Evolutionary conservation across 2,888 invertebrate genomes (phyloP), one percentile per base, ranked within the genome.

Genomic region (Lottia scabra): DNA sequence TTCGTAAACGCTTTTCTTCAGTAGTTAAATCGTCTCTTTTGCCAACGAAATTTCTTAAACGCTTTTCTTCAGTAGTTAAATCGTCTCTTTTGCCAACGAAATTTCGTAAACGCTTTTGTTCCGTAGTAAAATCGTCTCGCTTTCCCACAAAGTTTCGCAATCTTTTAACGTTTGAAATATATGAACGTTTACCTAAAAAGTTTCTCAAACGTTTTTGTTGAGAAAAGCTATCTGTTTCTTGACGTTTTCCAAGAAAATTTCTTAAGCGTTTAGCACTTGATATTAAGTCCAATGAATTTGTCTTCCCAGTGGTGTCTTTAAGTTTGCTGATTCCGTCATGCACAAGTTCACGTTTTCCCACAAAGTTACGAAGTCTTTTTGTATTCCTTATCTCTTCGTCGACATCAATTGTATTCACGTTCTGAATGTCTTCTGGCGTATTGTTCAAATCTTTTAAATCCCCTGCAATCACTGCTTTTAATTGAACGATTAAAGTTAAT

Each of bases 161-260:
- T 15, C 74, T 65, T 69, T 74, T 69, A 5, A 48, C 63, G 15
- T 16, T 16, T n/a, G 15, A 38, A 10, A 48, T 27, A 23, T 15
- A 64, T 38, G 15, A 38, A 38, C 44, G 63, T 63, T 66, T 46
- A 13, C 65, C 66, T 16, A 65, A 48, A 26, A 70, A 64, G 15
- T 63, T 66, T 16, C 44, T 8, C n/a, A 44, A 62, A 27, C 43
- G n/a, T 63, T 71, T 71, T 12, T 56, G n/a, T 38, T 8, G 38
- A 38, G 8, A 38, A 38, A 38, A 38, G 8, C 38, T 38, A 6
- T 38, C 38, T 38, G 10, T 38, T 46, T 69, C 46, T 56, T 19
- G 10, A 1, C 75, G 67, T 45, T 75, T 75, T 1, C 75, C 75
- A n/a, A 75, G 69, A 15, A 75, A 75, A 2, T 75, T 68, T 19